phyloP scores from a whole-genome alignment of 2,888 invertebrate genomes.

The Brassicogethes aeneus region DNA sequence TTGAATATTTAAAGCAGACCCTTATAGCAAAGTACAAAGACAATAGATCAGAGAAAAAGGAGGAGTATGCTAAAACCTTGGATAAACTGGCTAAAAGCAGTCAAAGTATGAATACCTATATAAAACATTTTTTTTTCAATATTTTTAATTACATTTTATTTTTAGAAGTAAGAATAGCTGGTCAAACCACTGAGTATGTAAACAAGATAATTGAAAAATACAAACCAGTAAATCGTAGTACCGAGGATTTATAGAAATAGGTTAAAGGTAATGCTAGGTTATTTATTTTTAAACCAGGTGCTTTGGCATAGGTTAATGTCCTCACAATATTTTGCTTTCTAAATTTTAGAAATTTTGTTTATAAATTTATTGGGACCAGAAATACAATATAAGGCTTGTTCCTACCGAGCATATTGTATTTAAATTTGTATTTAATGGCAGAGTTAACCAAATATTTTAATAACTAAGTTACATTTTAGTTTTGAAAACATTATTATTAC shows the following conservation, averaged over 20 bases:
- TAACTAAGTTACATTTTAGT: too few species aligned
- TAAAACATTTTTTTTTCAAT: neutral
- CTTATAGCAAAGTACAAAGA: constrained; percentile 58
- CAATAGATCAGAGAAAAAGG: constrained; percentile 45
- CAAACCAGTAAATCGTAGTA: constrained; percentile 10
- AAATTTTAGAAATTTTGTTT: too few species aligned
- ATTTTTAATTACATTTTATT: constrained; percentile 14
- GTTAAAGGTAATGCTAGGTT: too few species aligned
- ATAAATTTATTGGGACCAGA: too few species aligned
- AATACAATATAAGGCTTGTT: too few species aligned
- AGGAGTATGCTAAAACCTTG: constrained; percentile 62
- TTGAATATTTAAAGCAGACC: constrained; percentile 67
- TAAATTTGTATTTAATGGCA: too few species aligned
- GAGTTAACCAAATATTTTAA: too few species aligned
- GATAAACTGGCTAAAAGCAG: constrained; percentile 60
- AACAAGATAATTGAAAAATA: constrained; percentile 81
- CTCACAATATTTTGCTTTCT: too few species aligned
- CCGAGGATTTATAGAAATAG: constrained; percentile 45
- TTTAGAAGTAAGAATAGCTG: constrained; percentile 81
- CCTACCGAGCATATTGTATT: too few species aligned
- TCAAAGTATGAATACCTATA: constrained; percentile 54
- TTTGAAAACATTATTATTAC: too few species aligned
- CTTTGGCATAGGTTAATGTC: too few species aligned
- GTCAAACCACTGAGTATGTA: constrained; percentile 87
- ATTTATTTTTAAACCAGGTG: too few species aligned